Base-by-base conservation (phyloP, 2,113 vertebrate species). In the Paraplagusia blochii region DNA sequence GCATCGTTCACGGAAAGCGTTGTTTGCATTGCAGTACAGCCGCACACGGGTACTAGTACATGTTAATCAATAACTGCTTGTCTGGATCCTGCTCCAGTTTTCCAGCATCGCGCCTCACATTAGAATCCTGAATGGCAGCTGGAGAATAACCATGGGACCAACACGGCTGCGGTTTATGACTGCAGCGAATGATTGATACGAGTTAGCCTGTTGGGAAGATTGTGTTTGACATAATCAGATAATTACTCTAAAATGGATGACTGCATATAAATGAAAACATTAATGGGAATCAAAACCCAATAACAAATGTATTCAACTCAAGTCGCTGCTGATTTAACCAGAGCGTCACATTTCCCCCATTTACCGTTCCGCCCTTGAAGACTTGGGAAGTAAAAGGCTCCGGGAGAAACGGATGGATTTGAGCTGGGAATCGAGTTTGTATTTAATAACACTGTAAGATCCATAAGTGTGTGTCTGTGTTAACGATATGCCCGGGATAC, bases 171-270 rank as follows among this genome's bases (percentile, higher is more conserved):
- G 3, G 69, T 50, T 79, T 63, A 18, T 58, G 68, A 66, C 65
- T 55, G 52, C n/a, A 18, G 43, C 38, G 53, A 45, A 70, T 67
- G 70, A 77, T 36, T 58, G 70, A 77, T 77, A 64, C 58, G 52
- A 17, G 36, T 14, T 14, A 48, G 61, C 48, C 52, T 66, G 55
- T 51, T 63, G 62, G 52, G 66, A 60, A 65, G 74, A 66, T 61
- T 49, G 62, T 65, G 59, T 74, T 61, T 58, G 67, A 71, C 70
- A 69, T 58, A 69, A 69, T 69, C 59, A 74, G 53, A 71, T 66
- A 72, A 84, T 64, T 55, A 69, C 48, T 53, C 39, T 52, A 67
- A 68, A 50, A 76, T 59, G 69, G 69, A 65, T 62, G 80, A 70
- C 59, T 74, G 63, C 72, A 52, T 76, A 63, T 57, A 65, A 80